Evolutionary conservation across 1,140 invertebrate species (phyloP), one percentile per base, ranked within the genome.

Genomic region (Sycophila sp.): DNA sequence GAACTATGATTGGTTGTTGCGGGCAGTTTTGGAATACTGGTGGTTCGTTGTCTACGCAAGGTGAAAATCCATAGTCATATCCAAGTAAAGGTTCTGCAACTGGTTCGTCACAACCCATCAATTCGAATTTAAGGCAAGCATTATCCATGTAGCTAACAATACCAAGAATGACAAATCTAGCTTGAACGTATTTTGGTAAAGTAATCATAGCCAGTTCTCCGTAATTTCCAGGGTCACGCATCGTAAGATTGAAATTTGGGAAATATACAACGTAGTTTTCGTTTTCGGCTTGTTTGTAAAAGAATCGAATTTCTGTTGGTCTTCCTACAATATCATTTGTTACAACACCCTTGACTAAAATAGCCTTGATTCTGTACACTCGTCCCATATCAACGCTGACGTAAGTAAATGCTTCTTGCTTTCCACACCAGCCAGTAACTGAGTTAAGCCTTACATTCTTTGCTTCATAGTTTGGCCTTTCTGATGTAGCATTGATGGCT

Each of bases 261-360:
- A 97, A 98, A 76, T 98, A 98, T 0, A 98, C 95, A 7, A 98
- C 95, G 77, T 97, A 98, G 78, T 98, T 97, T 81, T 98, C 96
- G 75, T 87, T 92, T 84, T 97, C 96, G 4, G 93, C 89, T 86
- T 96, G 94, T 86, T 98, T 98, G 82, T 98, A 98, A 88, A 98
- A 98, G 86, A 98, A 96, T 68, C 97, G 88, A 64, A 98, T 96
- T 88, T 98, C 96, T 0, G 96, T 98, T 7, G 96, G 96, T 66
- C 96, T 88, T 63, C 96, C 96, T 11, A 97, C 96, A 58, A 97
- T 96, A 78, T 97, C 96, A 75, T 96, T 97, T 1, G 96, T 97
- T 4, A 98, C 94, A 13, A 98, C 96, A 60, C 96, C 96, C 86
- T 97, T 96, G 0, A 97, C 94, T 26, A 97, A 84, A 75, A 97